These are phyloP conservation scores for Yponomeuta cagnagella DNA, from an alignment of 2,888 invertebrate species.

Conservation along the genomic window DNA sequence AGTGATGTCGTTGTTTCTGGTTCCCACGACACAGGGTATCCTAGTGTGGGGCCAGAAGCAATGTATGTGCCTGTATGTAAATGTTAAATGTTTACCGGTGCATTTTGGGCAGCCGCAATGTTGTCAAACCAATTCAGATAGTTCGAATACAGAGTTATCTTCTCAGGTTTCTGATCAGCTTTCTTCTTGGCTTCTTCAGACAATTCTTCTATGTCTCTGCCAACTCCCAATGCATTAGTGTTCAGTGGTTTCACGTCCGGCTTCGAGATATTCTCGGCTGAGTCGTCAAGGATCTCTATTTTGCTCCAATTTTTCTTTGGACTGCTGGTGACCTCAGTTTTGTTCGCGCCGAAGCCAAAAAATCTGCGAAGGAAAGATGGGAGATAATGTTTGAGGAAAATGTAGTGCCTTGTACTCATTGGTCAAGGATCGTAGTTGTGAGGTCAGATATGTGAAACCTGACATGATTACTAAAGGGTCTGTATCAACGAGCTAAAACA, in stretches of 20 bases:
- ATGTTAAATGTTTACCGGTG: background rate
- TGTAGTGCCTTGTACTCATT: background rate
- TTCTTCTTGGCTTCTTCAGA: conserved; percentile 43
- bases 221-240: conserved; percentile 38
- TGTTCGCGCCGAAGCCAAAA: conserved; percentile 41
- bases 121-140: conserved; percentile 29
- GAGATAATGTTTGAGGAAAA: background rate
- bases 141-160: conserved; percentile 47
- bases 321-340: conserved; percentile 30
- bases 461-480: background rate
- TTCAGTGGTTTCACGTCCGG: conserved; percentile 34
- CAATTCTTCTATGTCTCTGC: conserved; percentile 56
- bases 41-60: too few relatives aligned
- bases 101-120: background rate
- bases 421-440: background rate
- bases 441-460: background rate
- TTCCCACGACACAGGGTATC: too few relatives aligned
- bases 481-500: background rate
- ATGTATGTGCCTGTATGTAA: too few relatives aligned
- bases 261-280: conserved; percentile 31
- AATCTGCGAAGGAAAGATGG: conserved; percentile 39
- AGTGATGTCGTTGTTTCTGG: too few relatives aligned
- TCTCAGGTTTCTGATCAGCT: conserved; percentile 55
- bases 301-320: conserved; percentile 32
- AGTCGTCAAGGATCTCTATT: conserved; percentile 46